Base-by-base conservation (phyloP, 2,888 invertebrate species). In the Malthinus flaveolus region DNA sequence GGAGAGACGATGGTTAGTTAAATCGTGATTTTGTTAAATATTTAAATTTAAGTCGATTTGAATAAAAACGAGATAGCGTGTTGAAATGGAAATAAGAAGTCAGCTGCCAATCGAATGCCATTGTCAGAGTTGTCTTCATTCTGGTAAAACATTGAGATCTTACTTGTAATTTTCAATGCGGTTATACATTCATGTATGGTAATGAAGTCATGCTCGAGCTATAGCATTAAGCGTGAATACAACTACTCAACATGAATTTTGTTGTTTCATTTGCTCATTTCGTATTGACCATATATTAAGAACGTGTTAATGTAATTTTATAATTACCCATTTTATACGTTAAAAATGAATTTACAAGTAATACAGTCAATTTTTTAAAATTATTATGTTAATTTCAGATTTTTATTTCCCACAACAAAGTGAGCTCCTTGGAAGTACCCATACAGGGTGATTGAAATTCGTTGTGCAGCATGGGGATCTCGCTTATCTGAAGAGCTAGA, bases 111-210 rank as follows among this genome's bases (percentile, higher is more conserved):
- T 68, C 70, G 65, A 44, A 44, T 57, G 61, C 65, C 64, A 69
- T 68, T 68, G 70, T 70, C 67, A 60, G 61, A 62, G 65, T 59
- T 59, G 67, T 68, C 68, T 67, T 69, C 65, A 66, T 68, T 64
- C 62, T 61, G 56, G 59, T 61, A 44, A 57, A 62, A 50, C 60
- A 61, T 55, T 56, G 57, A 55, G 45, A 52, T 50, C 33, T 37
- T 51, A 60, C 67, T 67, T 58, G 66, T 66, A 68, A 71, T 70
- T 70, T 68, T 66, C 65, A 63, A 66, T 66, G 64, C 23, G 31
- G 52, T 56, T 61, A 61, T 61, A 47, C 68, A 68, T 70, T 71
- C 68, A 64, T 68, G 67, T 69, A 71, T 71, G 70, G 65, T 71
- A 70, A 71, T 71, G 66, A 62, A 68, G 71, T 70, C 70, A 70